These are phyloP conservation scores for Drosophila algonquin DNA, from an alignment of 2,888 invertebrate species.

Conservation along the genomic window DNA sequence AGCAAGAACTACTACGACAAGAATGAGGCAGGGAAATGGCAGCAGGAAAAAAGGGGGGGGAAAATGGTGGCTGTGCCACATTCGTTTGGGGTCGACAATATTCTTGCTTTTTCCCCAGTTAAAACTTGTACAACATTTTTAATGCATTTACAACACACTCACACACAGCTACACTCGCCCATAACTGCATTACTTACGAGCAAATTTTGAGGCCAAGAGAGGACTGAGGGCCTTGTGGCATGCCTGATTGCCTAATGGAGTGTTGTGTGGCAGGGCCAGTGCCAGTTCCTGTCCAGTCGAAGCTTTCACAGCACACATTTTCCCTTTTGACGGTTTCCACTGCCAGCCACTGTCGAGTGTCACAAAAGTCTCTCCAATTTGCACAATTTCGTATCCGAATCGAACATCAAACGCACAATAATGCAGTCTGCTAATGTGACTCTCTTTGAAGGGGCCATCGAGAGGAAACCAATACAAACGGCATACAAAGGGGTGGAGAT, in stretches of 20 bases:
- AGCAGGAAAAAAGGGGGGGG: background rate
- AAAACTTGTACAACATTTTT: slow-evolving; percentile 41
- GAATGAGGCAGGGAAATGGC: slow-evolving; percentile 12
- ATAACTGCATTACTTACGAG: slow-evolving; percentile 43
- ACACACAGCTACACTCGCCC: background rate
- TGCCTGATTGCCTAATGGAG: slow-evolving; percentile 38
- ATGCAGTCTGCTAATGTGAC: background rate
- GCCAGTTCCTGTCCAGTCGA: background rate
- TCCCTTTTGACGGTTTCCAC: background rate
- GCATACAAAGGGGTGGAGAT: too few species aligned
- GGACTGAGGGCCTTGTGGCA: background rate
- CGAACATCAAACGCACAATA: background rate
- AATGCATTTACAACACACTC: slow-evolving; percentile 41
- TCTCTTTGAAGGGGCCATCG: background rate
- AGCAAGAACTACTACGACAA: slow-evolving; percentile 37
- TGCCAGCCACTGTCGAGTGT: background rate
- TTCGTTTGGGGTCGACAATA: slow-evolving; percentile 27
- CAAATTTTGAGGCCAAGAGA: slow-evolving; percentile 20
- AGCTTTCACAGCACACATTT: background rate
- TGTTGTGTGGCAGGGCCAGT: slow-evolving; percentile 8
- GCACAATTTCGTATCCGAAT: background rate
- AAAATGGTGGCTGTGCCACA: background rate
- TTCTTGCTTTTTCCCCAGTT: slow-evolving; percentile 1
- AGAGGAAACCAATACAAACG: background rate
- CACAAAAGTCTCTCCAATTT: background rate